Base-by-base conservation (phyloP, 1,140 invertebrate genomes). In the Neodiprion fabricii region DNA sequence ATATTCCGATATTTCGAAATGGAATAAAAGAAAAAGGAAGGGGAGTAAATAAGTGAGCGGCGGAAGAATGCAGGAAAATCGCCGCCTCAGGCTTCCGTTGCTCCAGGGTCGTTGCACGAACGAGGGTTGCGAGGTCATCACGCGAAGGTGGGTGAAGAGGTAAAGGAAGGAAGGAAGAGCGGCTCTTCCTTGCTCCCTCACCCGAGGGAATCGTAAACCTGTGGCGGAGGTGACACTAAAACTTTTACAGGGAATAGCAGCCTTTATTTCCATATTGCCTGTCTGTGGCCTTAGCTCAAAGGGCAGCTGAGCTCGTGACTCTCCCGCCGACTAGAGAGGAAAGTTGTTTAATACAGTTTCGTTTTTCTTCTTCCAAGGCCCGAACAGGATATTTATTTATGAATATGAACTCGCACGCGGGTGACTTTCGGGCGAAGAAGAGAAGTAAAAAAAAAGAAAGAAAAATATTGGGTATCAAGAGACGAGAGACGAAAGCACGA, bases 191-290 rank as follows among this genome's bases (percentile, higher is more conserved):
- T 11, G 7, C 47, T 47, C 47, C 17, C 11, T 69, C 65, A 53
- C 77, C 74, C 77, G 71, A 75, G 75, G 75, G 75, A 75, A 76
- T 71, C 77, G 77, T 76, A 76, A 78, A 78, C 72, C 75, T 73
- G 75, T 74, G 75, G 73, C 68, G 47, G 73, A 76, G 75, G 75
- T 78, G 77, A 78, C 77, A 78, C 77, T 78, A 78, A 78, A 78
- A 76, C 77, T 78, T 78, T 78, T 78, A 76, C 74, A 67, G 23
- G 75, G 66, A 40, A 77, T 70, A 65, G 70, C 69, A 72, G 74
- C 74, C 77, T 78, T 78, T 78, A 78, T 78, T 78, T 78, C 77
- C 77, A 78, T 78, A 78, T 77, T 77, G 76, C 76, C 75, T 76
- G 76, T 74, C 75, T 76, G 74, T 72, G 75, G 72, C 11, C 7